Evolutionary conservation across 2,888 invertebrate genomes (phyloP), one percentile per base, ranked within the genome.

Genomic region (Abrostola triplasia): DNA sequence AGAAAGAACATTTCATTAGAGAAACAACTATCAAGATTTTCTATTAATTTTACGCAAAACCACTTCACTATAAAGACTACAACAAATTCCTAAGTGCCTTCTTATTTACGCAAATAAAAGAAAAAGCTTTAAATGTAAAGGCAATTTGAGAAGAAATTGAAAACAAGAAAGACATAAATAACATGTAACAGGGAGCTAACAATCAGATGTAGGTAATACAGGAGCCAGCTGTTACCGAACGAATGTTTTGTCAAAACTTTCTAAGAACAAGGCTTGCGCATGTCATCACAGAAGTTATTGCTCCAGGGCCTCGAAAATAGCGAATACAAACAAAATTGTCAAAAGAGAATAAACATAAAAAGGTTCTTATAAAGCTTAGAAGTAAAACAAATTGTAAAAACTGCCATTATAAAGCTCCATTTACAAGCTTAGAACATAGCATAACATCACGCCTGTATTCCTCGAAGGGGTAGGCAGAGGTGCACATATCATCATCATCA

Each of bases 271-370:
- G 53, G 5, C 59, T 65, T 50, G 53, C 36, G 53, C 54, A 13
- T 65, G 65, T 65, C 65, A 48, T 38, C 52, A 50, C 55, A 53
- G 13, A 70, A 70, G 6, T 69, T 64, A 64, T 56, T 49, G 41
- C 64, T 7, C 1, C 1, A 36, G 24, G 24, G 55, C 47, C 12
- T 12, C n/a, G 41, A 41, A n/a, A 41, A 41, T 41, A 6, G 41
- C 8, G 44, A 44, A 4, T 24, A 24, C 24, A 4, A 24, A 24
- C 24, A 24, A 24, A 24, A 24, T 24, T 24, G 24, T 24, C 24
- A 24, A 24, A 24, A 24, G 24, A 24, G 24, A 24, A 24, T 24
- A 4, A 24, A 24, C 24, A 24, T 24, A 24, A 24, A 24, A 24
- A 24, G 24, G 24, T 24, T 24, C 24, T 24, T n/a, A n/a, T n/a